Evolutionary conservation across 2,888 invertebrate genomes (phyloP).

Genomic region (Acronicta alni): DNA sequence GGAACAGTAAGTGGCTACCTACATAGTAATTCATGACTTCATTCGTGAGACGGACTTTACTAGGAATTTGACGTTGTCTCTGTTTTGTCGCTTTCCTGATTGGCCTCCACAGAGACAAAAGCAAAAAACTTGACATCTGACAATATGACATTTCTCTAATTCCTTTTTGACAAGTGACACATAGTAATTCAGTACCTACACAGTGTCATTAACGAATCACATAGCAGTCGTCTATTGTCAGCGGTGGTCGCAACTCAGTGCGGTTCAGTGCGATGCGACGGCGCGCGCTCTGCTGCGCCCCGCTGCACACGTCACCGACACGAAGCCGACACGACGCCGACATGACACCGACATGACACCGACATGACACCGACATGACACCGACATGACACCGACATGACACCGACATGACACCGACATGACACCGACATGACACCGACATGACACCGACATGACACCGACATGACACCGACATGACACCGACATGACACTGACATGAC

Average conservation of each 20-base stretch:
- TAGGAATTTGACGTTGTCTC: no score
- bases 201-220: background rate
- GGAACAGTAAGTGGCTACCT: no score
- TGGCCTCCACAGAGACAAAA: no score
- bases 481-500: background rate
- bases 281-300: slow-evolving; percentile 7
- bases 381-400: background rate
- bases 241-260: background rate
- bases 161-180: slow-evolving; percentile 22
- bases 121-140: background rate
- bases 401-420: background rate
- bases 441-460: no score
- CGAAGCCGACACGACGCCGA: no score
- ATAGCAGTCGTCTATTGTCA: background rate
- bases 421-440: background rate
- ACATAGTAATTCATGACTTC: no score
- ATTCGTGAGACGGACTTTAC: no score
- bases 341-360: no score
- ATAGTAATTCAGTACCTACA: background rate
- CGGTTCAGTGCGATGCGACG: slow-evolving; percentile 26
- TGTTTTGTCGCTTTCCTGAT: no score
- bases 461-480: background rate
- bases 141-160: background rate
- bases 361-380: background rate
- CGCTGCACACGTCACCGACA: no score